A percentile compares a stretch with the other conserved stretches of the same genome.
These are phyloP conservation scores for rabbit (Oryctolagus cuniculus) DNA, from an alignment of 2,113 vertebrate species.

Conservation along the genomic window DNA sequence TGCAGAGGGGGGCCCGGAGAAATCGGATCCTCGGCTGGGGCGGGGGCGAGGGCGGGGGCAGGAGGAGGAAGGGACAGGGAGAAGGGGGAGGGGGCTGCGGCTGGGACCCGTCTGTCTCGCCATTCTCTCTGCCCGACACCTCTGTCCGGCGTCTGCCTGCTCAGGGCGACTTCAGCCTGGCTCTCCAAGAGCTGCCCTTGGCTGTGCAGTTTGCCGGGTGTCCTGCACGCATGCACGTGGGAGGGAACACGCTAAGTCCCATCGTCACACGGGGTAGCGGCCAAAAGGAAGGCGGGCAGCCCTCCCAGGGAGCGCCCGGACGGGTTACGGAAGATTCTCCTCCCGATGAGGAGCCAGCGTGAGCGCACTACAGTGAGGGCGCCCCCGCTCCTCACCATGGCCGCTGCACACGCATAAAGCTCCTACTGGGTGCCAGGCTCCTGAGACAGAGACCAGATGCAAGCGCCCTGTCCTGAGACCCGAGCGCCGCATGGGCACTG, in stretches of 20 bases:
- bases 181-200: background rate
- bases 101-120: rapidly evolving
- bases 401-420: rapidly evolving
- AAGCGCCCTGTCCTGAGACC: background rate
- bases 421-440: background rate
- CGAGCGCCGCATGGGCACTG: rapidly evolving
- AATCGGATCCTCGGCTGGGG: background rate
- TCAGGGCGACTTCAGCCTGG: background rate
- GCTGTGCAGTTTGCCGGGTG: background rate
- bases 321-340: too few species aligned
- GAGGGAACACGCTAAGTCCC: background rate
- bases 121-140: rapidly evolving
- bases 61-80: background rate
- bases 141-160: background rate
- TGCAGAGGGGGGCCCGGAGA: background rate
- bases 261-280: background rate
- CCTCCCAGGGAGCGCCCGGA: too few species aligned
- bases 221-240: background rate
- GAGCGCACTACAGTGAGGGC: too few species aligned
- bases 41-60: too few species aligned
- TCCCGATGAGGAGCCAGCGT: background rate
- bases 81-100: rapidly evolving
- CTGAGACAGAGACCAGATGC: background rate
- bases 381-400: rapidly evolving
- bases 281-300: background rate